A percentile compares a stretch with the other conserved stretches of the same genome.
These are phyloP conservation scores for Ptyas mucosa DNA, from an alignment of 2,113 vertebrate genomes.

Conservation along the genomic window DNA sequence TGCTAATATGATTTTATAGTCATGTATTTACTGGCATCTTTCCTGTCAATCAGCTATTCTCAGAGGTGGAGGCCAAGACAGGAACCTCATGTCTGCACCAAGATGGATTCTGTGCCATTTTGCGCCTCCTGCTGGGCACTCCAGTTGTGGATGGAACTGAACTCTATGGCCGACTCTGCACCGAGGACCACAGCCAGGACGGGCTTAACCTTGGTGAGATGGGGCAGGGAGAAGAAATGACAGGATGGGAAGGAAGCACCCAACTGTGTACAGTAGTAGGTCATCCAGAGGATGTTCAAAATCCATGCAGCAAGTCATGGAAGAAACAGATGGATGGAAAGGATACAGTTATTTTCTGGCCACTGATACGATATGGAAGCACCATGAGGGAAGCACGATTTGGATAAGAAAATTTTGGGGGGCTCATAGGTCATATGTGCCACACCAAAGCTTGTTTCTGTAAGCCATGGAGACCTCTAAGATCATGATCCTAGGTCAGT, in stretches of 20 bases:
- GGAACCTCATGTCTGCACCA: slow-evolving; percentile 27
- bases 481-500: neutral
- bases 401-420: neutral
- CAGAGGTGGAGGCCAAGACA: slow-evolving; percentile 32
- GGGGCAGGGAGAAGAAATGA: neutral
- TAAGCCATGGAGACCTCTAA: neutral
- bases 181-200: slow-evolving; percentile 27
- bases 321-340: neutral
- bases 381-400: neutral
- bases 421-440: neutral
- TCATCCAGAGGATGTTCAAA: neutral
- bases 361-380: neutral
- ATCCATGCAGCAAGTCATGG: neutral
- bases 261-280: neutral
- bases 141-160: slow-evolving; percentile 42
- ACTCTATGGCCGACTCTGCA: slow-evolving; percentile 54
- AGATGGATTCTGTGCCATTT: slow-evolving; percentile 58
- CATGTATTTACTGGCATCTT: neutral
- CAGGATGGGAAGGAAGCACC: neutral
- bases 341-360: neutral
- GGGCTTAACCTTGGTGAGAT: slow-evolving; percentile 62
- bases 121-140: slow-evolving; percentile 60
- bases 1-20: neutral
- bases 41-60: slow-evolving; percentile 53
- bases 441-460: neutral